These are phyloP conservation scores for Siphamia tubifer DNA, from an alignment of 2,113 vertebrate genomes.

Conservation along the genomic window DNA sequence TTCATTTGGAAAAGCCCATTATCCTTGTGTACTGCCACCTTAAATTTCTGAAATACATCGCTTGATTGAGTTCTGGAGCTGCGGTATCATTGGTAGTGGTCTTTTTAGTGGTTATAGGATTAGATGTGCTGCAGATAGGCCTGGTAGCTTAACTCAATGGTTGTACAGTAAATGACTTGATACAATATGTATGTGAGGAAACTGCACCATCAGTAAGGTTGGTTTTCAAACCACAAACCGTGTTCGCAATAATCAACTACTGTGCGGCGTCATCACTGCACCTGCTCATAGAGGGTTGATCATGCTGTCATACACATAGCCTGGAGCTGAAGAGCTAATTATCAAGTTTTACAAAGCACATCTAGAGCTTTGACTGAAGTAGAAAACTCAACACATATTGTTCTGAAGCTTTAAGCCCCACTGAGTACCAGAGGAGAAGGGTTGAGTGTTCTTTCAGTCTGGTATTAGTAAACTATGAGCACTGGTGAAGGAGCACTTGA, in stretches of 20 bases:
- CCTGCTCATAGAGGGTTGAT: constrained; percentile 9
- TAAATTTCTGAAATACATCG: too few relatives aligned
- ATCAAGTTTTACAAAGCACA: constrained; percentile 18
- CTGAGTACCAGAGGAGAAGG: background rate
- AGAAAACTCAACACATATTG: background rate
- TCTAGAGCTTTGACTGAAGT: background rate
- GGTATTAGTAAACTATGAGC: background rate
- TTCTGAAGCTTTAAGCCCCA: constrained; percentile 14
- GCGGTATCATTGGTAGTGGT: background rate
- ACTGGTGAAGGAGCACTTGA: too few relatives aligned
- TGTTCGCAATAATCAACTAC: background rate
- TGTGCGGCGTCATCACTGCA: constrained; percentile 1
- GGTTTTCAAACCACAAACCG: background rate
- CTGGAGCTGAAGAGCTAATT: constrained; percentile 17
- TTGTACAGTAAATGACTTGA: too few relatives aligned
- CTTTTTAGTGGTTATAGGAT: background rate
- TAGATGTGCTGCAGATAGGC: background rate
- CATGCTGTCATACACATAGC: background rate
- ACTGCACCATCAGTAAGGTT: background rate
- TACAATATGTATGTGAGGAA: background rate
- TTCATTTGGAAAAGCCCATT: background rate
- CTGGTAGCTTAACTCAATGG: too few relatives aligned
- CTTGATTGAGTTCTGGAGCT: too few relatives aligned
- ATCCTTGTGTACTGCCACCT: too few relatives aligned
- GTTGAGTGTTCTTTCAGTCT: background rate